Evolutionary conservation across 2,888 invertebrate genomes (phyloP).

Genomic region (Cremastinae sp.): DNA sequence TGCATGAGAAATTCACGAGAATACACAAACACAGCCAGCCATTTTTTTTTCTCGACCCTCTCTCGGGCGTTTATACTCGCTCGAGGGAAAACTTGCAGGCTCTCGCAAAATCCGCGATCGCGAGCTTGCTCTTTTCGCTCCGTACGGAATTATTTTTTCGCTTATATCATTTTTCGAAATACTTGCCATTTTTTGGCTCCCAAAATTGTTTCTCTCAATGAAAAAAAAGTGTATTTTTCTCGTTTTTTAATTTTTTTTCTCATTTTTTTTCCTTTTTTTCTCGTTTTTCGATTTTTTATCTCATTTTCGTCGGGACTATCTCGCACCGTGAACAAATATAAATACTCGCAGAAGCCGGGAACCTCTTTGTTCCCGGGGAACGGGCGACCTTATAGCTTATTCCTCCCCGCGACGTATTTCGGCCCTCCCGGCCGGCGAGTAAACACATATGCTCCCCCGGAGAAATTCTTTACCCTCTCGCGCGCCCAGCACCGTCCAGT

Average conservation of each 20-base stretch:
- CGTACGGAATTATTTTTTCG: slow-evolving; percentile 12
- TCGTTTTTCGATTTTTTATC: no score
- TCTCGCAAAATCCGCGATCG: slow-evolving; percentile 25
- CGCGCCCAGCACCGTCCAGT: not conserved
- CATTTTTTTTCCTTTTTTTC: not conserved
- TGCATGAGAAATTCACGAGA: slow-evolving; percentile 34
- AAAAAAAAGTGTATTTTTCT: no score
- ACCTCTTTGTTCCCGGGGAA: slow-evolving; percentile 45
- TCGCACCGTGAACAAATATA: slow-evolving; percentile 35
- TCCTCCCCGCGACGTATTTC: slow-evolving; percentile 13
- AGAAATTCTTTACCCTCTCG: slow-evolving; percentile 5
- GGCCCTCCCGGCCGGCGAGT: not conserved
- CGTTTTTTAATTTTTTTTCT: not conserved
- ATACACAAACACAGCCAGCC: slow-evolving; percentile 3
- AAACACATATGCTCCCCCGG: no score
- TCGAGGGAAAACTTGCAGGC: slow-evolving; percentile 20
- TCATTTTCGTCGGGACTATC: slow-evolving; percentile 12
- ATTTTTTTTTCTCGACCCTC: not conserved
- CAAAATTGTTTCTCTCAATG: no score
- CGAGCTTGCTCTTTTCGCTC: slow-evolving; percentile 25
- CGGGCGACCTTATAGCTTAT: not conserved
- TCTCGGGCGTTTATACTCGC: not conserved
- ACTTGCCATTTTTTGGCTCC: no score
- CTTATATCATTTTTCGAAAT: no score
- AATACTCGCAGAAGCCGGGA: slow-evolving; percentile 38